Evolutionary conservation across 2,888 invertebrate genomes (phyloP), one percentile per base, ranked within the genome.

Genomic region (Polylopha cassiicola): DNA sequence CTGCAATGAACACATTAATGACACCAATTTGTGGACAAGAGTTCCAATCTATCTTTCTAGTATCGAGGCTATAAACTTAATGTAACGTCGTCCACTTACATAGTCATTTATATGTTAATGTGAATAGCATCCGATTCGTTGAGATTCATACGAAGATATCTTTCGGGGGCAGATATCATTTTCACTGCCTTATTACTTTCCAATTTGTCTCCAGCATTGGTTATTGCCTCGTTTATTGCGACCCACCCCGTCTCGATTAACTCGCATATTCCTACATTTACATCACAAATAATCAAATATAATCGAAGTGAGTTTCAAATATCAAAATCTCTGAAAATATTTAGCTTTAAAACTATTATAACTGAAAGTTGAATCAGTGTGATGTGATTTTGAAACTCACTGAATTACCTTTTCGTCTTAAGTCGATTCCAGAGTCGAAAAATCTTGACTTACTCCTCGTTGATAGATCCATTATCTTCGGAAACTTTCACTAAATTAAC

Each of bases 81-180:
- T 65, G 69, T 62, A 60, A 58, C 59, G 53, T 67, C 70, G 81
- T 77, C 82, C 81, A 84, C 82, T 85, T 76, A 84, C 76, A 64
- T 58, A 75, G 78, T 84, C 81, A 85, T 85, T 84, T 85, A 85
- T 85, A 85, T 85, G 85, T 73, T 82, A 85, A 85, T 85, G 61
- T 51, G 61, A 68, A 72, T 64, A 70, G 66, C 71, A 72, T 73
- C 63, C 65, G 70, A 71, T 73, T 71, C 70, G 65, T 63, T 61
- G 64, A 74, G 81, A 84, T 81, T 73, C 78, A 72, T 78, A 80
- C 61, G 66, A 44, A 79, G 78, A 84, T 84, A 82, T 71, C 65
- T 70, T 69, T 71, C 69, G 65, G 66, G 70, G 69, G 62, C 68
- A 80, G 79, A 82, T 82, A 84, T 84, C 80, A 82, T 85, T 84